These are phyloP conservation scores for Tenualosa ilisha DNA, from an alignment of 2,797 vertebrate species.

Conservation along the genomic window DNA sequence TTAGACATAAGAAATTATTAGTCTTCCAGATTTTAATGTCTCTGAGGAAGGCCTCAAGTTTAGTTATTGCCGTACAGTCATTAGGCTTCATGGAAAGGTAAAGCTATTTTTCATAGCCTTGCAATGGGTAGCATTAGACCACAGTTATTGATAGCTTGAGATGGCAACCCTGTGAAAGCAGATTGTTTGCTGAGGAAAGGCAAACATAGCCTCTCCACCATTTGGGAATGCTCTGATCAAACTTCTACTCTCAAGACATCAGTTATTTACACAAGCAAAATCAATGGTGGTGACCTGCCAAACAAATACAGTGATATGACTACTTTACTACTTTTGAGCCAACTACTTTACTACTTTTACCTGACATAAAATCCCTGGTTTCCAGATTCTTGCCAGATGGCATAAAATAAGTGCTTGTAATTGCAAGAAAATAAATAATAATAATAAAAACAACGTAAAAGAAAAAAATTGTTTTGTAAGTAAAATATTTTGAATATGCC, in stretches of 20 bases:
- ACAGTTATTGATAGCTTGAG: not conserved
- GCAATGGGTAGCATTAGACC: not conserved
- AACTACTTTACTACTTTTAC: not conserved
- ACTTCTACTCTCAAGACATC: not conserved
- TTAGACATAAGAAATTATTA: too few species aligned
- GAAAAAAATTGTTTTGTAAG: not conserved
- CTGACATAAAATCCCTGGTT: not conserved
- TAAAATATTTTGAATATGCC: not conserved
- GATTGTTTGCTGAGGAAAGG: slow-evolving; percentile 28
- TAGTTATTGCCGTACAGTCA: too few species aligned
- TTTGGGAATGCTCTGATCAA: slow-evolving; percentile 10
- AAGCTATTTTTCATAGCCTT: not conserved
- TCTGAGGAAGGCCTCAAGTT: too few species aligned
- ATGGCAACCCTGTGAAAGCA: not conserved
- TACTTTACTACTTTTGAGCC: not conserved
- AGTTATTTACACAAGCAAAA: slow-evolving; percentile 31
- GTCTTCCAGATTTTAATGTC: too few species aligned
- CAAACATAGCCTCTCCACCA: slow-evolving; percentile 31
- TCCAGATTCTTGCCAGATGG: not conserved
- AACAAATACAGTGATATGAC: not conserved
- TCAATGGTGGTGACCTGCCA: slow-evolving; percentile 49
- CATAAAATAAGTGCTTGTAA: not conserved
- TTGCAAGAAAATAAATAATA: too few species aligned
- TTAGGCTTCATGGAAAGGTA: too few species aligned
- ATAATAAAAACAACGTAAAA: not conserved